Conservation (phyloP, 2,888 invertebrate genomes). For the Fragum whitleyi region DNA sequence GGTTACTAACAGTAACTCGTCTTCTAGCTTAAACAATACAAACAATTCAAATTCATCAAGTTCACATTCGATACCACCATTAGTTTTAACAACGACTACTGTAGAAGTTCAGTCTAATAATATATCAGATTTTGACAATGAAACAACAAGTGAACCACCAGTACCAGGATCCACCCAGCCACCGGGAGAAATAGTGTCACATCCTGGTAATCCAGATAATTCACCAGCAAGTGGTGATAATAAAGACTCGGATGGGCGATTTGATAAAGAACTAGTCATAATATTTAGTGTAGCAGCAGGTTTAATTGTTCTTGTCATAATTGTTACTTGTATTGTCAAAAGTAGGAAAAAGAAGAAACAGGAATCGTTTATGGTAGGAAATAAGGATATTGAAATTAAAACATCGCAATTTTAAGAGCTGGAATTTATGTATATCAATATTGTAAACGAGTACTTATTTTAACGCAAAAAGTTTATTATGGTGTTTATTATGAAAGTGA, state of each 20-base stretch:
- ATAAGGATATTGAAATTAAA: constrained; percentile 53
- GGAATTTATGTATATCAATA: not conserved
- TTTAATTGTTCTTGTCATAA: constrained; percentile 46
- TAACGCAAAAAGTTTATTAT: too few species aligned
- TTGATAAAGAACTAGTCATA: constrained; percentile 58
- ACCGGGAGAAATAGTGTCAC: not conserved
- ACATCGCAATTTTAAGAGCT: constrained; percentile 47
- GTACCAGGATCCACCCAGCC: not conserved
- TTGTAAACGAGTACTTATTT: too few species aligned
- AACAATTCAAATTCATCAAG: not conserved
- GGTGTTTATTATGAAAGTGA: too few species aligned
- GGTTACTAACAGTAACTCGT: not conserved
- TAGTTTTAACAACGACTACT: not conserved
- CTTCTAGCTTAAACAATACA: not conserved
- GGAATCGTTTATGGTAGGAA: constrained; percentile 51
- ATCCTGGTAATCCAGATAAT: not conserved
- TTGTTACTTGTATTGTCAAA: constrained; percentile 39
- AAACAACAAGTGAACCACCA: not conserved
- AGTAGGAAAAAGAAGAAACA: constrained; percentile 29
- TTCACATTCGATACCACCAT: not conserved
- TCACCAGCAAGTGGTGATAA: not conserved
- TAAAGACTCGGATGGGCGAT: constrained; percentile 1
- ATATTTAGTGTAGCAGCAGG: constrained; percentile 57
- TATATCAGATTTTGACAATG: not conserved
- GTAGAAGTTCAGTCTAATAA: not conserved